Percentiles rank a stretch among this genome's conserved stretches.
These are phyloP conservation scores for Spicauda simplicius DNA, from an alignment of 2,888 invertebrate species.

Conservation along the genomic window DNA sequence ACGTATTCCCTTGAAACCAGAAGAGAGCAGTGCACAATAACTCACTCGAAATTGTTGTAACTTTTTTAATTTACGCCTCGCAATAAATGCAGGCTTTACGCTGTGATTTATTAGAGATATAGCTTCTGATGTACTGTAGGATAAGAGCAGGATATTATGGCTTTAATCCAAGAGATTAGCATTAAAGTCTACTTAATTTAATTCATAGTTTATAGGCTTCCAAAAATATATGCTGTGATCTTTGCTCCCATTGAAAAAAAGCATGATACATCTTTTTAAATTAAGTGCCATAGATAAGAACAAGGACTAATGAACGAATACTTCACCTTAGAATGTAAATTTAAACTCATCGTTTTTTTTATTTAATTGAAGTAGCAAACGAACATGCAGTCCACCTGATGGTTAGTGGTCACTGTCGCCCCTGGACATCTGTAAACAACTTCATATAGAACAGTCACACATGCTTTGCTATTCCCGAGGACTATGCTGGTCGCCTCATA, in stretches of 20 bases:
- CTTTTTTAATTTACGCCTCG: conserved; percentile 80
- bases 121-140: conserved; percentile 57
- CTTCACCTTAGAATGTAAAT: no score
- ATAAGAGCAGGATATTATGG: conserved; percentile 50
- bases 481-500: no score
- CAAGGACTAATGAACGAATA: no score
- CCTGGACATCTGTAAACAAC: no score
- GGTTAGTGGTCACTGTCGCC: no score
- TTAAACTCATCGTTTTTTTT: no score
- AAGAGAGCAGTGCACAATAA: conserved; percentile 76
- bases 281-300: no score
- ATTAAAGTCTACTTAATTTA: conserved; percentile 27
- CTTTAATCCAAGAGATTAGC: conserved; percentile 42
- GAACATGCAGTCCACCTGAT: no score
- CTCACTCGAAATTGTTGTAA: conserved; percentile 79
- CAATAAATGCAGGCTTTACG: conserved; percentile 72
- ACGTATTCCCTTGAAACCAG: conserved; percentile 54
- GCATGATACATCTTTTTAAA: neutral
- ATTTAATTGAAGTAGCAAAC: no score
- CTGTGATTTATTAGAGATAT: conserved; percentile 72
- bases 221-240: conserved; percentile 1
- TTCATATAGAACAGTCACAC: no score
- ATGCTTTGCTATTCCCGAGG: no score
- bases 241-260: conserved; percentile 6
- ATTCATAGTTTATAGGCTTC: conserved; percentile 22